These are phyloP conservation scores for Dromas ardeola DNA, from an alignment of 2,113 vertebrate genomes.

Conservation along the genomic window DNA sequence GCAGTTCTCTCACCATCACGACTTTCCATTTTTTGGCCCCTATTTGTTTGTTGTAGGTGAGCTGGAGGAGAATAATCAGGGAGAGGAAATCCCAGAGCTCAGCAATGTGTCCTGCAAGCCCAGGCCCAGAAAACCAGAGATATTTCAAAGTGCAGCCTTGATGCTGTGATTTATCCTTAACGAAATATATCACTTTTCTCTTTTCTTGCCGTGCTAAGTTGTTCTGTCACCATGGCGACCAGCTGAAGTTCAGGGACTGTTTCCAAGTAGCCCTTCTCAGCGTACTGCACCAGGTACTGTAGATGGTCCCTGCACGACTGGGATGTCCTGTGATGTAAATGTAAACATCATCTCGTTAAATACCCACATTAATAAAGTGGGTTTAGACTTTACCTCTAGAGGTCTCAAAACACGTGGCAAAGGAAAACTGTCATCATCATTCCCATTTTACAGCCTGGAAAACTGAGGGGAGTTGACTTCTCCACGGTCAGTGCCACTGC, in stretches of 20 bases:
- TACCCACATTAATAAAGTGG: accelerated
- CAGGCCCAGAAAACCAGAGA: neutral
- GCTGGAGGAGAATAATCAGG: neutral
- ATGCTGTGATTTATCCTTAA: neutral
- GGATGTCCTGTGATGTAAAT: neutral
- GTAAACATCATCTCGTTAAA: neutral
- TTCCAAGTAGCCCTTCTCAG: neutral
- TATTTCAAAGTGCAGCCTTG: neutral
- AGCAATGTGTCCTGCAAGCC: neutral
- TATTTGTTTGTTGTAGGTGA: neutral
- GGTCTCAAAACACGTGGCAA: neutral
- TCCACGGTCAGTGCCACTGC: neutral
- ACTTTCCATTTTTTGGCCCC: neutral
- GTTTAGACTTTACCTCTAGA: neutral
- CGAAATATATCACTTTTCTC: neutral
- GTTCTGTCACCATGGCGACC: neutral
- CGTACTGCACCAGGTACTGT: neutral
- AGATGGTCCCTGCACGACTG: neutral
- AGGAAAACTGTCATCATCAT: neutral
- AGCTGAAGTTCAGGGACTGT: slow-evolving; percentile 4
- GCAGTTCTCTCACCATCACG: neutral
- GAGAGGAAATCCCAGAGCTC: neutral
- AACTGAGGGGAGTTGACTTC: neutral
- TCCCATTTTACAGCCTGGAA: neutral
- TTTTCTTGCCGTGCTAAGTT: neutral